Percentiles rank a stretch among this genome's conserved stretches.
Conservation (phyloP, 2,888 invertebrate genomes). For the Hydrotaea diabolus region DNA sequence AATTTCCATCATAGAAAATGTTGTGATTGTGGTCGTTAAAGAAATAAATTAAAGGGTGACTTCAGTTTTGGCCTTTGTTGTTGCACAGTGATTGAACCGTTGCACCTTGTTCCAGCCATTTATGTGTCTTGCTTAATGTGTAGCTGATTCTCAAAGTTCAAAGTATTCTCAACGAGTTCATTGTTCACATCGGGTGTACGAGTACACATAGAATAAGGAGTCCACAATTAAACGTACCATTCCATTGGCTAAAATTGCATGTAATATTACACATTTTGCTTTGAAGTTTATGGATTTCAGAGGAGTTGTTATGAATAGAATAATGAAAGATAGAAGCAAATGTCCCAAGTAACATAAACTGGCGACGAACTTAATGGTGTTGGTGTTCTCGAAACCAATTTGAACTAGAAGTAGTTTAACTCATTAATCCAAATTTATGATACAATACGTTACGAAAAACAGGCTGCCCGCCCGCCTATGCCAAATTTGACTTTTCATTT, state of each 20-base stretch:
- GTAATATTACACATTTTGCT: background rate
- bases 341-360: background rate
- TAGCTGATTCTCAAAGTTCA: background rate
- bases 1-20: background rate
- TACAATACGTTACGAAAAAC: too few species aligned
- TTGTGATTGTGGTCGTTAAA: background rate
- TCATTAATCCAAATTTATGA: too few species aligned
- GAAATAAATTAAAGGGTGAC: background rate
- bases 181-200: background rate
- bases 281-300: background rate
- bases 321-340: background rate
- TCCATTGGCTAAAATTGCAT: slow-evolving; percentile 16
- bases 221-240: slow-evolving; percentile 31
- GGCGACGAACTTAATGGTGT: too few species aligned
- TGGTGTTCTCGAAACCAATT: too few species aligned
- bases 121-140: background rate
- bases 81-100: background rate
- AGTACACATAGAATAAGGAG: background rate
- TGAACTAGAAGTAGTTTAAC: too few species aligned
- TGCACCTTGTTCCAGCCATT: background rate
- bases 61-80: background rate
- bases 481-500: too few species aligned
- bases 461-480: too few species aligned
- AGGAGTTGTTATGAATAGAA: background rate
- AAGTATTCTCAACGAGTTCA: background rate